Evolutionary conservation across 2,888 invertebrate species (phyloP).

Genomic region (Sesia apiformis): DNA sequence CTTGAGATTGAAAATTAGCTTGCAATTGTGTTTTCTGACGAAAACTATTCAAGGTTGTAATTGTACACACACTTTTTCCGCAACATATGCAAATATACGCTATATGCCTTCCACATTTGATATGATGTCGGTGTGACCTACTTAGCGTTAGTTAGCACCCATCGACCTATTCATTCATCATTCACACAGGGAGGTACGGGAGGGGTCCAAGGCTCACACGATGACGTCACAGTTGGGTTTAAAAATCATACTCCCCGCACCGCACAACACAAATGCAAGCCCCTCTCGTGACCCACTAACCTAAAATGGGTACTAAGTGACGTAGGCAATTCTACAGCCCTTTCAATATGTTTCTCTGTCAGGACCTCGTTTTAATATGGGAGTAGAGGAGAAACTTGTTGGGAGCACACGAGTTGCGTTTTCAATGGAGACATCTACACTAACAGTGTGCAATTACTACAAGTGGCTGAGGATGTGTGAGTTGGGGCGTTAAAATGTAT

Average conservation of each 20-base stretch:
- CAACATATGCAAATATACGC: too few species aligned
- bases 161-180: slow-evolving; percentile 65
- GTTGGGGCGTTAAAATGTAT: slow-evolving; percentile 17
- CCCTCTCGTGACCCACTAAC: slow-evolving; percentile 66
- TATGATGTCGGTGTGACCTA: slow-evolving; percentile 3
- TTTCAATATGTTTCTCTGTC: slow-evolving; percentile 23
- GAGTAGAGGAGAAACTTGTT: slow-evolving; percentile 28
- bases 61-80: too few species aligned
- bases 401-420: slow-evolving; percentile 28
- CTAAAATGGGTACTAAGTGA: slow-evolving; percentile 59
- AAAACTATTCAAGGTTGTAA: too few species aligned
- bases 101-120: background rate
- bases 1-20: too few species aligned
- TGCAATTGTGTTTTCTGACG: too few species aligned
- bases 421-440: slow-evolving; percentile 59
- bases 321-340: slow-evolving; percentile 55
- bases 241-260: slow-evolving; percentile 48
- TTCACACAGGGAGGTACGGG: slow-evolving; percentile 33
- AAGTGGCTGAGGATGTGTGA: slow-evolving; percentile 19
- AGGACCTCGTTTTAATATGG: slow-evolving; percentile 7
- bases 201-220: slow-evolving; percentile 35
- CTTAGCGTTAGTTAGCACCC: slow-evolving; percentile 32
- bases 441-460: slow-evolving; percentile 18
- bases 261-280: slow-evolving; percentile 49
- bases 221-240: slow-evolving; percentile 60